Conservation (phyloP, 2,797 vertebrate species). For the Poecilia picta region DNA sequence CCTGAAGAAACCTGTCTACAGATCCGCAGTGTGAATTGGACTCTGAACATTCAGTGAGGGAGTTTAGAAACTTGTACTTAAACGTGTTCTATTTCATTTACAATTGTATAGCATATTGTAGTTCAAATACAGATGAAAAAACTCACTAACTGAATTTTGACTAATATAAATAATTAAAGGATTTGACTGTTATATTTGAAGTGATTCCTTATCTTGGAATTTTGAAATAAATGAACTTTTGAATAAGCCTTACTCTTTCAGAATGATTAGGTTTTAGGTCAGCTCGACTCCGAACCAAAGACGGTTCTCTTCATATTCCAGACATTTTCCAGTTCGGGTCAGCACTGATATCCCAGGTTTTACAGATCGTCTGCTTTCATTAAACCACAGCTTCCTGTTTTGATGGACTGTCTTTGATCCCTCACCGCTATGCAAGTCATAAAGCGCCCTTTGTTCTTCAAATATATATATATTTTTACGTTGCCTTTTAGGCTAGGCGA, state of each 20-base stretch:
- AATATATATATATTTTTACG: neutral
- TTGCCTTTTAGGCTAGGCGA: slow-evolving; percentile 10
- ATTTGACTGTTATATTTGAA: neutral
- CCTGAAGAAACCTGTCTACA: too few relatives aligned
- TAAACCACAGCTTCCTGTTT: neutral
- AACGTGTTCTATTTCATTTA: neutral
- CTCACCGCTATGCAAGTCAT: neutral
- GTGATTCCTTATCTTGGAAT: neutral
- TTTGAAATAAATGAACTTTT: neutral
- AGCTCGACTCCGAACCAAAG: neutral
- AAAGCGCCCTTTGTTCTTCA: slow-evolving; percentile 27
- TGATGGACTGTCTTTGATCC: slow-evolving; percentile 5
- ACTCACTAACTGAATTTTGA: neutral
- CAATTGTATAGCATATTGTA: neutral
- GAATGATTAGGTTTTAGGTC: neutral
- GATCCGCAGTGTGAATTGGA: neutral
- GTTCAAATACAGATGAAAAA: neutral
- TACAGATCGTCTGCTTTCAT: neutral
- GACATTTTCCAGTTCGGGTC: neutral
- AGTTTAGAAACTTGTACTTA: too few relatives aligned
- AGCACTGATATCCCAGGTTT: neutral
- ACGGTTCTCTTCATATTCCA: neutral
- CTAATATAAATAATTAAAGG: neutral
- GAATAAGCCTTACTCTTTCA: neutral
- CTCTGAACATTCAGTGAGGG: neutral